Conservation (phyloP, 2,113 vertebrate genomes). For the Channa maculata region DNA sequence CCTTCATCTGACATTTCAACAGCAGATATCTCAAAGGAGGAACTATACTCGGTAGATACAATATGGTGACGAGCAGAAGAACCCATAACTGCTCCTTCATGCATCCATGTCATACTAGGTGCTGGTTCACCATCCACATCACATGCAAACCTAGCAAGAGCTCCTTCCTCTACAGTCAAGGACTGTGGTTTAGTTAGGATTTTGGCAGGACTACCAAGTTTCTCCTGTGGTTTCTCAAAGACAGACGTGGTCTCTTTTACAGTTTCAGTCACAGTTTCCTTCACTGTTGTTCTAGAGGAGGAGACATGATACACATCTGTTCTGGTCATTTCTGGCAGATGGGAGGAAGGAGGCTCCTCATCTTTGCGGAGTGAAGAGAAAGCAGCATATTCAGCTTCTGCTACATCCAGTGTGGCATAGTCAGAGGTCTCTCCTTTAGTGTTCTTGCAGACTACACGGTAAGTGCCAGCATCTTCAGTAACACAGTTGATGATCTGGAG, state of each 20-base stretch:
- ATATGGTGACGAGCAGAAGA: conserved; percentile 88
- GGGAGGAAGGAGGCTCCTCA: conserved; percentile 88
- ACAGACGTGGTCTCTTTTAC: conserved; percentile 67
- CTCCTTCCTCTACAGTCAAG: conserved; percentile 90
- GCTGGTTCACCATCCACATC: conserved; percentile 94
- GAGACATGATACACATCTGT: conserved; percentile 91
- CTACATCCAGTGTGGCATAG: conserved; percentile 94
- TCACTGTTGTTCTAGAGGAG: conserved; percentile 84
- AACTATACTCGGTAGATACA: conserved; percentile 87
- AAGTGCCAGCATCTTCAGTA: conserved; percentile 93
- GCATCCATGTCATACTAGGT: conserved; percentile 91
- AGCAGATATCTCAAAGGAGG: conserved; percentile 90
- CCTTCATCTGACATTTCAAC: conserved; percentile 94
- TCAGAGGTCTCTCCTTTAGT: conserved; percentile 95
- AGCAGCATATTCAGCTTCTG: conserved; percentile 88
- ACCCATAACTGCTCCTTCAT: conserved; percentile 81
- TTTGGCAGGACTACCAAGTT: conserved; percentile 85
- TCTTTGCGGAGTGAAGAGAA: conserved; percentile 88
- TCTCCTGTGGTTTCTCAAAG: conserved; percentile 81
- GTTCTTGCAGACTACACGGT: conserved; percentile 92
- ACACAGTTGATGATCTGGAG: conserved; percentile 92
- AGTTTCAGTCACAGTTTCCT: conserved; percentile 67
- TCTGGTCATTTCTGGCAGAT: conserved; percentile 89
- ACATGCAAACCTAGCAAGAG: conserved; percentile 90
- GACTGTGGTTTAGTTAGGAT: conserved; percentile 93